These are phyloP conservation scores for Gryon sp. DNA, from an alignment of 1,140 invertebrate genomes.

Conservation along the genomic window DNA sequence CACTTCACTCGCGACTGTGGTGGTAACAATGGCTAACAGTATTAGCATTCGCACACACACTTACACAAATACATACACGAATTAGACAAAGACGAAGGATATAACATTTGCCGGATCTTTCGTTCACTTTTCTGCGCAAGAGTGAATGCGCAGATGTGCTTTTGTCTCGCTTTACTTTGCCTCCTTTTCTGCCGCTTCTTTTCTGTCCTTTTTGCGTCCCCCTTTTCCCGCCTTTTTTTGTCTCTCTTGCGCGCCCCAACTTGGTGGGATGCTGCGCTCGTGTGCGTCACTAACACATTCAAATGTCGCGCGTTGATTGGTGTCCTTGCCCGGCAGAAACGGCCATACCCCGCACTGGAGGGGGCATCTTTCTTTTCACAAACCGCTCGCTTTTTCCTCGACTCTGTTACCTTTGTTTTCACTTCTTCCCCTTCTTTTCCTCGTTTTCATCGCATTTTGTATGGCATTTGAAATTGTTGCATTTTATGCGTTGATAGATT, in stretches of 20 bases:
- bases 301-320: conserved; percentile 12
- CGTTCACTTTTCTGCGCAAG: conserved; percentile 31
- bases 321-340: conserved; percentile 37
- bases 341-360: not conserved
- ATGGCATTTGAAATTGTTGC: no score
- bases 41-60: conserved; percentile 2
- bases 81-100: no score
- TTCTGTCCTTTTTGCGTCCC: not conserved
- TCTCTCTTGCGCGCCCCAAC: not conserved
- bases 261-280: not conserved
- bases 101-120: no score
- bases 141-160: not conserved
- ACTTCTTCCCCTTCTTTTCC: no score
- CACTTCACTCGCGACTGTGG: conserved; percentile 22
- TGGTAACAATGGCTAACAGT: conserved; percentile 35
- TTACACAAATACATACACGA: no score
- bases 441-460: no score
- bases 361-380: conserved; percentile 23
- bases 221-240: not conserved
- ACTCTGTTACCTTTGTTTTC: no score
- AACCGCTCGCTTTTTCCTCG: no score
- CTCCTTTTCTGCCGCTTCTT: not conserved
- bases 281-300: not conserved
- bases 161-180: not conserved
- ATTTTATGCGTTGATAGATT: no score